These are phyloP conservation scores for Dynastes grantii DNA, from an alignment of 2,888 invertebrate species.

Conservation along the genomic window DNA sequence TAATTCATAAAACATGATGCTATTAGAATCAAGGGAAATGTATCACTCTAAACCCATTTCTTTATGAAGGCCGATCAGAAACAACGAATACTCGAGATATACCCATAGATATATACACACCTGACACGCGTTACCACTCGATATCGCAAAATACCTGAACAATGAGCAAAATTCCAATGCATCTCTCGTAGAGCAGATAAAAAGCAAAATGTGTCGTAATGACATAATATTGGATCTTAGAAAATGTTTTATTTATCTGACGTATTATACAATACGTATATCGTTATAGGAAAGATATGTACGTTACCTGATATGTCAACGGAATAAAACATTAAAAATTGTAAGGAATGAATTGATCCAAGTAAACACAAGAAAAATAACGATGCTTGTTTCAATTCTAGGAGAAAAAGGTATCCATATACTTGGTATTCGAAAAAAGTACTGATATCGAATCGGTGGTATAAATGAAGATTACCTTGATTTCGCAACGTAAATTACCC, in stretches of 20 bases:
- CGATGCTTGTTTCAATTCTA: neutral
- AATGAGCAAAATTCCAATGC: slow-evolving; percentile 19
- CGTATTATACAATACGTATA: neutral
- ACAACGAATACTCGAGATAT: slow-evolving; percentile 4
- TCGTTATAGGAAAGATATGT: slow-evolving; percentile 11
- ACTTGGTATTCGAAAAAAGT: too few relatives aligned
- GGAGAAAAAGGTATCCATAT: too few relatives aligned
- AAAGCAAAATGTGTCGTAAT: slow-evolving; percentile 21
- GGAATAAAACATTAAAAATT: neutral
- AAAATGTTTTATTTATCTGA: slow-evolving; percentile 24
- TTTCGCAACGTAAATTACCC: too few relatives aligned
- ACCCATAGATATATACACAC: neutral
- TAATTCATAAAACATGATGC: slow-evolving; percentile 9
- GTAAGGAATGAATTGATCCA: neutral
- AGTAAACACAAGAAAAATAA: neutral
- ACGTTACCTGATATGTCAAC: slow-evolving; percentile 1
- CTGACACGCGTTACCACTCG: slow-evolving; percentile 10
- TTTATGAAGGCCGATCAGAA: slow-evolving; percentile 15
- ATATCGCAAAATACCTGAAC: slow-evolving; percentile 3
- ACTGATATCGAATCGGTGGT: too few relatives aligned
- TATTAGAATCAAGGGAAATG: slow-evolving; percentile 12
- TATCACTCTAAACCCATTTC: slow-evolving; percentile 22
- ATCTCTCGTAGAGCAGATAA: slow-evolving; percentile 1
- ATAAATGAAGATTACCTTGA: too few relatives aligned
- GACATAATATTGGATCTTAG: slow-evolving; percentile 11